Base-by-base conservation (phyloP, 2,888 invertebrate genomes). In the Nomada flava region DNA sequence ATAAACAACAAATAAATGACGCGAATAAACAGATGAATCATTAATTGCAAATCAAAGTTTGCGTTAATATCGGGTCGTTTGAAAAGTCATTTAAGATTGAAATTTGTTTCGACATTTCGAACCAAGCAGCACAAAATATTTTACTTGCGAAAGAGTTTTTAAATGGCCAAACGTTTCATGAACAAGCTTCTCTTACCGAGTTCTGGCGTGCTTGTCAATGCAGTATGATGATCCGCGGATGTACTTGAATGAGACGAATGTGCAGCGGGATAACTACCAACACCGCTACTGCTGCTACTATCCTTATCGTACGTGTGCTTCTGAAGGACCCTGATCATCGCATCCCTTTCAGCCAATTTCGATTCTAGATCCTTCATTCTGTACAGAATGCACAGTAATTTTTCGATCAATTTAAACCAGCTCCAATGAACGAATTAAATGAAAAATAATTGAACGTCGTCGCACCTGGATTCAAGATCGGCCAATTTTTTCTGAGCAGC, bases 291-390 rank as follows among this genome's bases (percentile, higher is more conserved):
- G 74, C 92, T 92, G 47, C 95, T 94, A 89, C 96, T 96, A 71
- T 96, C 96, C 86, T 96, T 96, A 90, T 96, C 96, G 73, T 95
- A 95, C 0, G 97, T 96, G 92, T 97, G 97, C 89, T 97, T 97
- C 94, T 98, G 98, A 59, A 98, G 95, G 29, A 98, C 97, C 89
- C 97, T 96, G 89, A 98, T 97, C 97, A 98, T 97, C 0, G 98
- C 98, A 92, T 98, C 98, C 76, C 97, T 96, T 93, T 98, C 98
- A 0, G 97, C 97, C 76, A 98, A 95, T 92, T 98, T 97, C 4
- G 97, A 97, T 93, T 98, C 98, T 83, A 98, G 94, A 93, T 97
- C 97, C 93, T 98, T 98, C 88, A 97, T 95, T 91, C 96, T 96
- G 86, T 36, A 13, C 5, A 57, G 36, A 7, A 36, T 36, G 60